Evolutionary conservation across 2,888 invertebrate species (phyloP).

Genomic region (Ellobium chinense): DNA sequence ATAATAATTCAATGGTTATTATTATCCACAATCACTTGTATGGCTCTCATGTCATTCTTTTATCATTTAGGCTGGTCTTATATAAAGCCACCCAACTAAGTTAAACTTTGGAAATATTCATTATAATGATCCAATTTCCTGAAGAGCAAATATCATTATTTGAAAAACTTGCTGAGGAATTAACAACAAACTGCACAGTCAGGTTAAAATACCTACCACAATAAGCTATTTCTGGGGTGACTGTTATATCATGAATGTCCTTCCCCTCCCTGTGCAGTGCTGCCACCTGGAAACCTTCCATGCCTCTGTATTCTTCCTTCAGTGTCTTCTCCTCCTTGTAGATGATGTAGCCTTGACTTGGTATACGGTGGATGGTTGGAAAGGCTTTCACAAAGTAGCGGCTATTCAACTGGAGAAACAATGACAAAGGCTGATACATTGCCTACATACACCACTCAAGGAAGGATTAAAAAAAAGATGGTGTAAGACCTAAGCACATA

Average conservation of each 20-base stretch:
- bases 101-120: no score
- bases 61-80: no score
- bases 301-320: conserved; percentile 61
- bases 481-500: no score
- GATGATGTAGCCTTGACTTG: conserved; percentile 74
- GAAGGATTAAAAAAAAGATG: no score
- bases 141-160: background rate
- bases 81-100: no score
- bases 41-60: no score
- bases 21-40: no score
- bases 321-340: conserved; percentile 63
- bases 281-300: conserved; percentile 58
- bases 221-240: conserved; percentile 70
- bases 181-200: no score
- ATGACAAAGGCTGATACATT: no score
- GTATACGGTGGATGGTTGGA: conserved; percentile 69
- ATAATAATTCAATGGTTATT: no score
- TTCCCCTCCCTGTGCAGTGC: conserved; percentile 58
- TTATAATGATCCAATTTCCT: no score
- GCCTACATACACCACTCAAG: no score
- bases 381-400: conserved; percentile 63
- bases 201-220: conserved; percentile 65
- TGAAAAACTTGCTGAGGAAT: background rate
- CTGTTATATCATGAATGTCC: conserved; percentile 57
- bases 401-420: conserved; percentile 61